Conservation (phyloP, 2,888 invertebrate genomes). For the Pammene fasciana region DNA sequence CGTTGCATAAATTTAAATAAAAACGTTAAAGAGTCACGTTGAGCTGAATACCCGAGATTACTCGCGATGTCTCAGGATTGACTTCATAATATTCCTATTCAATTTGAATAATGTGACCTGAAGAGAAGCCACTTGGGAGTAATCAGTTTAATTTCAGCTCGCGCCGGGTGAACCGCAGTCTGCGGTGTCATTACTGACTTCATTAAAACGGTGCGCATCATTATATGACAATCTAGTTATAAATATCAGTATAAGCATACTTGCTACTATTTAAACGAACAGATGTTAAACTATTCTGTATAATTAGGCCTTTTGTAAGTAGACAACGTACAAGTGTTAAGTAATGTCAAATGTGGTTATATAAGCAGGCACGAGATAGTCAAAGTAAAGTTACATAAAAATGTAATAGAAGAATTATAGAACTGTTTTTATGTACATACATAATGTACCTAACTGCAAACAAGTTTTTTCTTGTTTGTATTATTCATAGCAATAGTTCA, state of each 20-base stretch:
- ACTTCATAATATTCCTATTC: constrained; percentile 61
- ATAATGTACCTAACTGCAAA: no score
- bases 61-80: constrained; percentile 55
- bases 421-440: no score
- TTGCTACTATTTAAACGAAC: neutral
- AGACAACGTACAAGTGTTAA: no score
- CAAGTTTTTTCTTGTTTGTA: neutral
- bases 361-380: no score
- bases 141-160: constrained; percentile 58
- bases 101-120: constrained; percentile 65
- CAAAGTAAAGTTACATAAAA: no score
- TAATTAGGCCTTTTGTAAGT: no score
- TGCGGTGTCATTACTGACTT: constrained; percentile 18
- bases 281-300: no score
- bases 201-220: neutral
- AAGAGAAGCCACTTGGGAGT: constrained; percentile 52
- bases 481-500: neutral
- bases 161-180: constrained; percentile 14
- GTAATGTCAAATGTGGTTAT: no score
- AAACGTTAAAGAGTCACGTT: constrained; percentile 50
- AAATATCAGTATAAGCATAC: neutral
- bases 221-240: neutral
- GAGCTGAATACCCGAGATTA: constrained; percentile 47
- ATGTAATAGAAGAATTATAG: no score
- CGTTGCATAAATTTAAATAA: constrained; percentile 58